Conservation (phyloP, 2,797 vertebrate species). For the Oryzias sinensis region DNA sequence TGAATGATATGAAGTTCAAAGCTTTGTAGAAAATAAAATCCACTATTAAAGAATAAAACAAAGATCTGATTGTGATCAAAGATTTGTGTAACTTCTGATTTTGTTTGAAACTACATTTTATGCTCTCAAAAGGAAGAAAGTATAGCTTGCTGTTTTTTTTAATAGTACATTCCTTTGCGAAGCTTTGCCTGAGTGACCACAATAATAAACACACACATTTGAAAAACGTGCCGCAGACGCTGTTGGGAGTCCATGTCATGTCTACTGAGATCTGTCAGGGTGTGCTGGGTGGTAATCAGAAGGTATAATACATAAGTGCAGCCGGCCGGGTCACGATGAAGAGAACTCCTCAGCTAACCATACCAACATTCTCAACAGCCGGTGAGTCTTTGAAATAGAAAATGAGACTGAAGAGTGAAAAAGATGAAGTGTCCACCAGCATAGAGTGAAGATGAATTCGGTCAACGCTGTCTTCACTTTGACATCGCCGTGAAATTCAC, state of each 20-base stretch:
- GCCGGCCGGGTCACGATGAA: constrained; percentile 52
- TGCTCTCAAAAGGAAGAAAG: constrained; percentile 4
- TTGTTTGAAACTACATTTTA: too few species aligned
- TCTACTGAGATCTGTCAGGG: constrained; percentile 71
- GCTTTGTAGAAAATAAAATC: too few species aligned
- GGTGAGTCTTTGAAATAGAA: constrained; percentile 65
- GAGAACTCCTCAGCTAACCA: constrained; percentile 30
- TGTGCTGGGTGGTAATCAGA: constrained; percentile 75
- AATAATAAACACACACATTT: constrained; percentile 23
- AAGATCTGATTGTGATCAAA: too few species aligned
- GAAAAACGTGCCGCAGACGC: constrained; percentile 36
- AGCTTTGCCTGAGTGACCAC: constrained; percentile 22
- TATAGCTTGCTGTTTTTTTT: constrained; percentile 10
- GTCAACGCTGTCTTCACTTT: constrained; percentile 42
- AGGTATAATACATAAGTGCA: constrained; percentile 78
- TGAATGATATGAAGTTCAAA: too few species aligned
- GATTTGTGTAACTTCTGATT: too few species aligned
- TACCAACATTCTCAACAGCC: constrained; percentile 44
- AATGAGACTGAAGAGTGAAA: constrained; percentile 55
- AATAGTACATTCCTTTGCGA: constrained; percentile 5
- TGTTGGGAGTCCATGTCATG: constrained; percentile 44
- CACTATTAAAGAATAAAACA: too few species aligned
- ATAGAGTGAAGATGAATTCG: constrained; percentile 53
- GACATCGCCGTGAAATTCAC: constrained; percentile 5
- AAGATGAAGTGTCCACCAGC: constrained; percentile 36